Base-by-base conservation (phyloP, 2,888 invertebrate genomes). In the Hofmannophila pseudospretella region DNA sequence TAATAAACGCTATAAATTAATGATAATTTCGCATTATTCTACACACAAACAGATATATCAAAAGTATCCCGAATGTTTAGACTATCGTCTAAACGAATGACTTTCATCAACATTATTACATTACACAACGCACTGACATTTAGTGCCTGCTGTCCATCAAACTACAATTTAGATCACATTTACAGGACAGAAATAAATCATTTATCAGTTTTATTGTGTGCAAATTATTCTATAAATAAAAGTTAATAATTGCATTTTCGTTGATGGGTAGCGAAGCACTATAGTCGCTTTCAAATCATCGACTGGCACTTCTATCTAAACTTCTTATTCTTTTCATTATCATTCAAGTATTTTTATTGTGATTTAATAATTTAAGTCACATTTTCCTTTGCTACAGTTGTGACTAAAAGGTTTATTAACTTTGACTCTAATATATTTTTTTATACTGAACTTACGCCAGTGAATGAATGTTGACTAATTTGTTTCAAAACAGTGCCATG, bases 1-100 rank as follows among this genome's bases (percentile, higher is more conserved):
- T 74, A 84, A 85, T 85, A 85, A 84, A 85, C 60, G 80, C 81
- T 80, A 77, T 80, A 69, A 79, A 77, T 76, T 75, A 72, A 73
- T 72, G 54, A 71, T 70, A 67, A 71, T 71, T 77, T 82, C 74
- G 82, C 82, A 79, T 85, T 85, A 79, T 85, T 84, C 67, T 64
- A 72, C 63, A 77, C 74, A 72, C 67, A 54, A 64, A 12, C 10
- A 31, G 19, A 25, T n/a, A 20, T 16, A 31, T 9, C 19, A 4
- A 52, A 38, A 44, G 38, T 32, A 34, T 33, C 44, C 52, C 49
- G 38, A 44, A 47, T 5, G 16, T 23, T 23, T 23, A n/a, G 23
- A 41, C 45, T 39, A 44, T 14, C 14, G 9, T 22, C 14, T 27
- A 7, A 20, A 12, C 36, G 32, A 23, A 37, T 14, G 36, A 34